Base-by-base conservation (phyloP, 2,888 invertebrate species). In the Perdita meconis region DNA sequence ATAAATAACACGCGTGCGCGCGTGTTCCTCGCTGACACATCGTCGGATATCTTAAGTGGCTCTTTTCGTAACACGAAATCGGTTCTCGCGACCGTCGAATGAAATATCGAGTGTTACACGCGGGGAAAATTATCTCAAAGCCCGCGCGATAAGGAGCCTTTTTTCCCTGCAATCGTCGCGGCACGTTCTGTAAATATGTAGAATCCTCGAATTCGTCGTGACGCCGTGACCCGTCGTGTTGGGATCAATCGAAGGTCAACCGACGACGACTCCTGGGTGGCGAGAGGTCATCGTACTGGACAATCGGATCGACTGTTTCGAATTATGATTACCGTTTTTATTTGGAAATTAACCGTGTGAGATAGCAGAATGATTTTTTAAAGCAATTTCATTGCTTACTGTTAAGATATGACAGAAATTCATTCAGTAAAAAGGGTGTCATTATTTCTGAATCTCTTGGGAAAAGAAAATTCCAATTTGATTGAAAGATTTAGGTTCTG, bases 31-130 rank as follows among this genome's bases (percentile, higher is more conserved):
- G 55, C 42, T 16, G 47, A 40, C 59, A 47, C 57, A 40, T 71
- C 57, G 16, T 16, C 38, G 59, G 59, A 71, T 76, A 75, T 76
- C 63, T 67, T 24, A 42, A 76, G 55, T 61, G 66, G 61, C 24
- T 24, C 63, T 65, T 74, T 66, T 66, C 44, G 56, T 36, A 60
- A 64, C 47, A 55, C 44, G 56, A 74, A 78, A 66, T 65, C 55
- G 64, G 56, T 63, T 72, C n/a, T n/a, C 60, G 68, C 34, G 47
- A 67, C 63, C 59, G 51, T 36, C 50, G 44, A 59, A 34, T 34
- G 13, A 22, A 24, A 66, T n/a, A n/a, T 66, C 57, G 57, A 47
- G 26, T 24, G n/a, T 50, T 44, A 50, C 24, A 50, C 2, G 22
- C n/a, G n/a, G n/a, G n/a, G n/a, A 4, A 24, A 50, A 44, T 76